Evolutionary conservation across 2,797 vertebrate species (phyloP).

Genomic region (Siniperca undulata): DNA sequence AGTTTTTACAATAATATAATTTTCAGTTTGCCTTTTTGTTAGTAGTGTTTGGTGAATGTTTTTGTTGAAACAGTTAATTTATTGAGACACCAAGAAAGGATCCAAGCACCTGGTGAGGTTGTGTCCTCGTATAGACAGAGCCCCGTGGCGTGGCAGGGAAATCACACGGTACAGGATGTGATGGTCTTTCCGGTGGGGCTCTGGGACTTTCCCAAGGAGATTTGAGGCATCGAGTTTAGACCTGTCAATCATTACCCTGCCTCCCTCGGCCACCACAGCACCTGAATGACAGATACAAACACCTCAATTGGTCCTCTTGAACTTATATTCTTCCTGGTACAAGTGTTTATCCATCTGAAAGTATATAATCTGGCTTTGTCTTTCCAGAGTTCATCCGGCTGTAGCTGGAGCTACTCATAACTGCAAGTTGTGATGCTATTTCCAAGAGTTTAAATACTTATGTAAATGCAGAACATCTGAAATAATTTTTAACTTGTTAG

Average conservation of each 20-base stretch:
- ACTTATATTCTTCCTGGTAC: not conserved
- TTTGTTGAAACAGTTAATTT: not conserved
- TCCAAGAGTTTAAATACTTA: not conserved
- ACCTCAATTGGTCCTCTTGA: not conserved
- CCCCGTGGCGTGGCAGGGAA: slow-evolving; percentile 86
- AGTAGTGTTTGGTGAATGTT: not conserved
- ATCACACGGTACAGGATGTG: slow-evolving; percentile 90
- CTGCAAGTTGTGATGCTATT: not conserved
- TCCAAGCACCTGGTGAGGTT: slow-evolving; percentile 86
- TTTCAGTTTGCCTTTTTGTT: not conserved
- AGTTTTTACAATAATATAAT: not conserved
- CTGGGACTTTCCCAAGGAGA: slow-evolving; percentile 87
- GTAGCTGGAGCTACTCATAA: not conserved
- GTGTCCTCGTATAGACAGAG: slow-evolving; percentile 85
- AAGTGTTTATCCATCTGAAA: not conserved
- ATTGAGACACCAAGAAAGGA: not conserved
- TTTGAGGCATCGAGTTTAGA: slow-evolving; percentile 92
- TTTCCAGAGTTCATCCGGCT: no score
- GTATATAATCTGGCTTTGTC: not conserved
- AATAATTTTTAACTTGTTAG: not conserved
- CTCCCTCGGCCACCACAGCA: slow-evolving; percentile 89
- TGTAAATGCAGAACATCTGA: not conserved
- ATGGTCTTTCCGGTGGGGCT: slow-evolving; percentile 80
- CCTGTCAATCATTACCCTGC: slow-evolving; percentile 87
- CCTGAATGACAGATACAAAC: slow-evolving; percentile 78